Conservation (phyloP, 2,888 invertebrate species). For the Drosophila atripex region DNA sequence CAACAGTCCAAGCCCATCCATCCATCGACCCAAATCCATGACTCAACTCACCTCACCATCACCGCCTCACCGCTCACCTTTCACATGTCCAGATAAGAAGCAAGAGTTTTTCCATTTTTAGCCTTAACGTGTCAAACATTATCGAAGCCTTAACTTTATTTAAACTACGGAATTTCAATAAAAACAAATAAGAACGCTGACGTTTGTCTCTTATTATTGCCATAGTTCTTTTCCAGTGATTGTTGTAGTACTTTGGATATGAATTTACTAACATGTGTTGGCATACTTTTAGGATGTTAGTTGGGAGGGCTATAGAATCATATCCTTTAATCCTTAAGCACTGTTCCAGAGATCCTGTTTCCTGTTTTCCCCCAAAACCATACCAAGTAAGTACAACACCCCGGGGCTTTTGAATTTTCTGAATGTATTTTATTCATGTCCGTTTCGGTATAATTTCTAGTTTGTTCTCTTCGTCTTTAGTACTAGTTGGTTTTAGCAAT, state of each 20-base stretch:
- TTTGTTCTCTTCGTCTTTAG: slow-evolving; percentile 77
- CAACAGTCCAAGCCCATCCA: slow-evolving; percentile 26
- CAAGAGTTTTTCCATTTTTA: slow-evolving; percentile 73
- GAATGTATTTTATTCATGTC: slow-evolving; percentile 79
- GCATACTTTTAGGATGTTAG: slow-evolving; percentile 12
- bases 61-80: slow-evolving; percentile 11
- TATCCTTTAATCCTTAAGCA: too few species aligned
- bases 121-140: slow-evolving; percentile 72
- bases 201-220: not conserved
- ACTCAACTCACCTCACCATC: slow-evolving; percentile 31
- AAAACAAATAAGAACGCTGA: slow-evolving; percentile 54
- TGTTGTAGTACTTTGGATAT: not conserved
- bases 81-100: slow-evolving; percentile 55
- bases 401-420: slow-evolving; percentile 53
- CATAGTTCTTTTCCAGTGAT: slow-evolving; percentile 1
- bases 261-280: not conserved
- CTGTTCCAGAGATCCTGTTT: not conserved
- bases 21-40: slow-evolving; percentile 25
- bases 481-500: slow-evolving; percentile 78
- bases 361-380: not conserved
- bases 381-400: not conserved
- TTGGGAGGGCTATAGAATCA: not conserved
- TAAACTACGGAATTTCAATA: slow-evolving; percentile 71
- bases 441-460: slow-evolving; percentile 82
- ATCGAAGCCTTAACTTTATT: slow-evolving; percentile 74